These are phyloP conservation scores for Rhincodon typus DNA, from an alignment of 2,797 vertebrate genomes.

Conservation along the genomic window DNA sequence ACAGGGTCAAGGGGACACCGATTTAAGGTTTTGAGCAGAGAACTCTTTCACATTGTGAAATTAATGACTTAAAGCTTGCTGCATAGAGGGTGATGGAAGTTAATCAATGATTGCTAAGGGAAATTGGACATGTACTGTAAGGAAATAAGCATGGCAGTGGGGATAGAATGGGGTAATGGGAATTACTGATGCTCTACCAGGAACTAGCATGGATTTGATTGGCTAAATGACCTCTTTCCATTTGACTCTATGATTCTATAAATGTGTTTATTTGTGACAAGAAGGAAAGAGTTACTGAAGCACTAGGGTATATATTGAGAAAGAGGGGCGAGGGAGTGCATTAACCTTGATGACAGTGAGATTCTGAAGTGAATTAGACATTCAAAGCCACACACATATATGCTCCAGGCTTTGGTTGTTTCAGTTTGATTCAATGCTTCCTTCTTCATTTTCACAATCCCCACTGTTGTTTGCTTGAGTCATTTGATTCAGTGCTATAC, in stretches of 20 bases:
- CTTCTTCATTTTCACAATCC: constrained; percentile 30
- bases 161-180: background rate
- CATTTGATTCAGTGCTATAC: constrained; percentile 15
- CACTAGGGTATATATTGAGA: background rate
- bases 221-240: background rate
- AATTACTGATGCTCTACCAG: background rate
- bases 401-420: background rate
- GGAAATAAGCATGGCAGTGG: background rate
- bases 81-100: background rate
- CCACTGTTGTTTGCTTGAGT: constrained; percentile 31
- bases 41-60: background rate
- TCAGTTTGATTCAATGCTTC: constrained; percentile 21
- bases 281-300: constrained; percentile 5
- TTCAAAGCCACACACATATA: background rate
- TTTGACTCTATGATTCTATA: background rate
- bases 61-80: background rate
- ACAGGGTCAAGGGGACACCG: too few relatives aligned
- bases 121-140: background rate
- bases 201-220: background rate
- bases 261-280: background rate
- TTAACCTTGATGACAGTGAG: constrained; percentile 1
- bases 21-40: too few relatives aligned
- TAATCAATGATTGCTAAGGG: background rate
- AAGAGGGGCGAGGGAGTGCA: background rate
- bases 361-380: background rate